Percentiles rank a stretch among this genome's conserved stretches.
These are phyloP conservation scores for Anisognathus igniventris DNA, from an alignment of 2,797 vertebrate species.

Conservation along the genomic window DNA sequence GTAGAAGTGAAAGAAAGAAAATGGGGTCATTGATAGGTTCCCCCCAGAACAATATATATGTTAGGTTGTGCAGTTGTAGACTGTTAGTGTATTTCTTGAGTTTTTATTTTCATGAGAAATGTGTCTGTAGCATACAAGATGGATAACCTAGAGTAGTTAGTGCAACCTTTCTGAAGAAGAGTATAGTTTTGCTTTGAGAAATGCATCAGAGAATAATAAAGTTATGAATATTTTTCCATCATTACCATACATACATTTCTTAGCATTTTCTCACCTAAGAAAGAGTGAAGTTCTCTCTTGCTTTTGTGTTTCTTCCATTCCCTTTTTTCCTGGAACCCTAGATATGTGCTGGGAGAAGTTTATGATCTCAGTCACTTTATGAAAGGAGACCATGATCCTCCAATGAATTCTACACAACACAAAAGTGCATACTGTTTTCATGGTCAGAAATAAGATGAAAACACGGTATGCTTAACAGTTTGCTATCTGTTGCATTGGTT, in stretches of 20 bases:
- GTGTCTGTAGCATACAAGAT: not conserved
- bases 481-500: not conserved
- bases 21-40: not conserved
- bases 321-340: not conserved
- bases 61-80: not conserved
- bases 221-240: not conserved
- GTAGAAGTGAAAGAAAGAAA: not conserved
- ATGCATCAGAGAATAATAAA: not conserved
- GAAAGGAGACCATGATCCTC: not conserved
- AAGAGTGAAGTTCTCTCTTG: not conserved
- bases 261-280: not conserved
- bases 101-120: not conserved
- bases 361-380: not conserved
- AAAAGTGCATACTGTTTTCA: not conserved
- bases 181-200: conserved; percentile 48
- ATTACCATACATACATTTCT: not conserved
- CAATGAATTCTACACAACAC: not conserved
- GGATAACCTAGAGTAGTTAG: not conserved
- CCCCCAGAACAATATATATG: not conserved
- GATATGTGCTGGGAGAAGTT: not conserved
- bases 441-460: not conserved
- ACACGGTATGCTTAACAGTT: not conserved
- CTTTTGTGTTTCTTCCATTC: not conserved
- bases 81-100: not conserved
- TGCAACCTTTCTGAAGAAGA: not conserved